Base-by-base conservation (phyloP, 1,140 invertebrate genomes). In the Zaprionus kolodkinae region DNA sequence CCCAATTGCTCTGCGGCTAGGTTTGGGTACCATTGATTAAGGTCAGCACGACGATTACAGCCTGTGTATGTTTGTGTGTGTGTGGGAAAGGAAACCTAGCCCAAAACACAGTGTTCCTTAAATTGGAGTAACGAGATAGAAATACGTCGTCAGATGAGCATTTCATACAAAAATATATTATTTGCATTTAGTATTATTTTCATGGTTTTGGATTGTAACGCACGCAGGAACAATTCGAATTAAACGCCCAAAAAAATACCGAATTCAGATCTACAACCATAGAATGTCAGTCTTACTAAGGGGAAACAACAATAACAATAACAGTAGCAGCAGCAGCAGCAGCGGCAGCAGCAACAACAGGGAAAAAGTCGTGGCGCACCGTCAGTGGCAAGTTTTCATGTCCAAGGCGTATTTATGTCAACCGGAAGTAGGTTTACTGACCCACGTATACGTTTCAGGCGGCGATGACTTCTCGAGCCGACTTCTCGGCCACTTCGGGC, bases 371-470 rank as follows among this genome's bases (percentile, higher is more conserved):
- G 64, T 57, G 75, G 71, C 76, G 66, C 68, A 68, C 77, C 76
- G 81, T 62, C 85, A 89, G 85, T 89, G 81, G 81, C 81, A 91
- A 81, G 87, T 92, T 92, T 92, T 92, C 91, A 92, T 92, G 91
- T 92, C 91, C 91, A 92, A 91, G 89, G 89, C 91, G 91, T 92
- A 92, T 92, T 92, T 92, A 92, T 92, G 91, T 92, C 91, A 92
- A 92, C 89, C 91, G 91, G 91, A 92, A 92, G 91, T 92, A 92
- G 91, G 91, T 92, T 92, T 92, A 92, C 91, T 92, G 91, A 92
- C 91, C 91, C 91, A 92, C 88, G 91, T 91, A 90, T 91, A 88
- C 81, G 81, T 84, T 78, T 74, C 65, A 66, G 52, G 78, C 68
- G 68, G 52, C 40, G 40, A 45, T 45, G 40, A 45, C 40, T 45